These are phyloP conservation scores for Conchocele bisecta DNA, from an alignment of 2,888 invertebrate species.

Conservation along the genomic window DNA sequence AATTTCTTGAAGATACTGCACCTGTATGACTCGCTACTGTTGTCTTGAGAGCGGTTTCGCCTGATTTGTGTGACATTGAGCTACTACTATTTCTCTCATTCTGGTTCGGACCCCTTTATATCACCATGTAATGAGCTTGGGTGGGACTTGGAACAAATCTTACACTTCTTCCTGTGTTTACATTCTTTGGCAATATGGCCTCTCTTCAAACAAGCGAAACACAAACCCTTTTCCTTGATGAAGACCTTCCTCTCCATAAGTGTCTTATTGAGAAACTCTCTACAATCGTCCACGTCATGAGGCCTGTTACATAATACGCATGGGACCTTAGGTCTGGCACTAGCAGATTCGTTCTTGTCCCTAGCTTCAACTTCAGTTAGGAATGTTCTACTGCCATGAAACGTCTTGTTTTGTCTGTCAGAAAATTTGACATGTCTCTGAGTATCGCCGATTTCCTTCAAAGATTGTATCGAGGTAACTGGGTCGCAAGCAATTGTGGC, in stretches of 20 bases:
- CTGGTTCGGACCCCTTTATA: background rate
- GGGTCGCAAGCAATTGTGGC: conserved; percentile 52
- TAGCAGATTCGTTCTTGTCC: background rate
- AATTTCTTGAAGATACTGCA: background rate
- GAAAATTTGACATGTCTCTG: too few relatives aligned
- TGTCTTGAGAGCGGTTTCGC: background rate
- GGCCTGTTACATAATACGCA: conserved; percentile 22
- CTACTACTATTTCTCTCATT: background rate
- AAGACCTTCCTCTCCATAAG: conserved; percentile 38
- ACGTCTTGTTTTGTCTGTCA: too few relatives aligned
- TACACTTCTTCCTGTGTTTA: conserved; percentile 27
- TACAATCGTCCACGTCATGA: conserved; percentile 39
- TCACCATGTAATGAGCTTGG: conserved; percentile 47
- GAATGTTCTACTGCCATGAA: background rate
- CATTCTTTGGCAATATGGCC: conserved; percentile 39
- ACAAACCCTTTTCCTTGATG: conserved; percentile 26
- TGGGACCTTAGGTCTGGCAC: background rate
- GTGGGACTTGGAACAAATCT: conserved; percentile 26
- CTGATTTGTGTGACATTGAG: too few relatives aligned
- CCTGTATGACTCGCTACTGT: background rate
- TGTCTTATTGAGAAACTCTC: conserved; percentile 19
- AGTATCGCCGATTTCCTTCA: too few relatives aligned
- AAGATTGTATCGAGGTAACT: conserved; percentile 26
- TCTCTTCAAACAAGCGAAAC: conserved; percentile 30
- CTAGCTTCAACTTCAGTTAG: background rate